Conservation (phyloP, 92 coral and sea anemone species). For the Heteractis magnifica region DNA sequence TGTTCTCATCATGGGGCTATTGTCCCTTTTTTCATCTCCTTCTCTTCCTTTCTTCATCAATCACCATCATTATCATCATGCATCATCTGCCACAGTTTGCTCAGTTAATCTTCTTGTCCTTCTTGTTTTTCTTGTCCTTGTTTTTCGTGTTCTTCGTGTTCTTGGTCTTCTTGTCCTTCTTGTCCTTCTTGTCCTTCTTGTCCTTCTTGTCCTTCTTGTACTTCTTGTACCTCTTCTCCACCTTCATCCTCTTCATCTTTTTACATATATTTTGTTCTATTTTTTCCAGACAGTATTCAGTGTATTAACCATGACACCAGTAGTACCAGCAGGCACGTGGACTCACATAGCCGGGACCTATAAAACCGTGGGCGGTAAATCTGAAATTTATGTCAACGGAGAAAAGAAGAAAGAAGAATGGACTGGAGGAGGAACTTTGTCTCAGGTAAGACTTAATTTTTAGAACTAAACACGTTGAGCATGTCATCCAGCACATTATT, state of each 20-base stretch:
- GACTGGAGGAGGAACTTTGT: conserved; percentile 81
- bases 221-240: too few relatives aligned
- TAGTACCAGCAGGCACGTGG: conserved; percentile 94
- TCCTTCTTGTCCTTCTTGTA: not conserved
- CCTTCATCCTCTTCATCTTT: not conserved
- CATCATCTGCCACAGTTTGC: too few relatives aligned
- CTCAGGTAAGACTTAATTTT: conserved; percentile 61
- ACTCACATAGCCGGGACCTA: conserved; percentile 92
- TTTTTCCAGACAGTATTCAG: conserved; percentile 85
- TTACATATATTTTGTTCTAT: not conserved
- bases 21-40: too few relatives aligned
- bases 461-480: not conserved
- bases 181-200: too few relatives aligned
- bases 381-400: conserved; percentile 88
- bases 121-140: too few relatives aligned
- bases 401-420: conserved; percentile 81
- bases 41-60: too few relatives aligned
- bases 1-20: too few relatives aligned
- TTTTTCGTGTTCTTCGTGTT: too few relatives aligned
- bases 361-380: conserved; percentile 64
- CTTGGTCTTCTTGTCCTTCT: too few relatives aligned
- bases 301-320: conserved; percentile 66
- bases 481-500: too few relatives aligned
- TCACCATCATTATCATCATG: too few relatives aligned
- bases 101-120: too few relatives aligned